These are phyloP conservation scores for Margarornis squamiger DNA, from an alignment of 2,797 vertebrate genomes.

Conservation along the genomic window DNA sequence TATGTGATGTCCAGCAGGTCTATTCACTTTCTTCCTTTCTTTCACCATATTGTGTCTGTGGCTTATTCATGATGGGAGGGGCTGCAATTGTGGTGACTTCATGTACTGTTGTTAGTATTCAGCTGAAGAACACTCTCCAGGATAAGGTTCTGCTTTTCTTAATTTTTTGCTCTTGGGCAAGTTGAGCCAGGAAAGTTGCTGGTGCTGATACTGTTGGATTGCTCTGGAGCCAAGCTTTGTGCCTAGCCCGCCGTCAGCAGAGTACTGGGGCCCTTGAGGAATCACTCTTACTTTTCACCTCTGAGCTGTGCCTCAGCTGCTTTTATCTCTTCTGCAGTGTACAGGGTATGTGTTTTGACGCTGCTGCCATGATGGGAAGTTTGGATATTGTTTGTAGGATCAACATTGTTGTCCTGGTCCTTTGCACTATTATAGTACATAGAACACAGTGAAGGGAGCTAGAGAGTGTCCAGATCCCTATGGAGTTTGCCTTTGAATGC, in stretches of 20 bases:
- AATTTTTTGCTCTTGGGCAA: background rate
- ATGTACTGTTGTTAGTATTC: accelerated
- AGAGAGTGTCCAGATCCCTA: background rate
- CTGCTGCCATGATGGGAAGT: background rate
- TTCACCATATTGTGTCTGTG: background rate
- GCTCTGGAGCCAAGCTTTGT: accelerated
- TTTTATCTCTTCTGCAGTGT: background rate
- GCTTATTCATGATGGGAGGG: background rate
- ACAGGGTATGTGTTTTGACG: background rate
- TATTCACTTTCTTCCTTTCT: background rate
- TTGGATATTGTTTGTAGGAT: background rate
- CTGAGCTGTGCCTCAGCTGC: background rate
- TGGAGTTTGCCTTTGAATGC: background rate
- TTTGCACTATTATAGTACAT: background rate
- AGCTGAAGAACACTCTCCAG: background rate
- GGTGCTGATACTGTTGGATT: background rate
- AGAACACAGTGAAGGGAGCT: background rate
- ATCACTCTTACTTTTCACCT: background rate
- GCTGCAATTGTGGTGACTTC: background rate
- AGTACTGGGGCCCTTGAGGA: background rate
- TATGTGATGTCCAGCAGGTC: background rate
- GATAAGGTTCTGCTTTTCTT: background rate
- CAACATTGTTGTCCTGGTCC: background rate
- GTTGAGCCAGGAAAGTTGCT: background rate
- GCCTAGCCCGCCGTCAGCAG: background rate